phyloP scores from a whole-genome alignment of 2,888 invertebrate genomes.

The Cordylochernes scorpioides region DNA sequence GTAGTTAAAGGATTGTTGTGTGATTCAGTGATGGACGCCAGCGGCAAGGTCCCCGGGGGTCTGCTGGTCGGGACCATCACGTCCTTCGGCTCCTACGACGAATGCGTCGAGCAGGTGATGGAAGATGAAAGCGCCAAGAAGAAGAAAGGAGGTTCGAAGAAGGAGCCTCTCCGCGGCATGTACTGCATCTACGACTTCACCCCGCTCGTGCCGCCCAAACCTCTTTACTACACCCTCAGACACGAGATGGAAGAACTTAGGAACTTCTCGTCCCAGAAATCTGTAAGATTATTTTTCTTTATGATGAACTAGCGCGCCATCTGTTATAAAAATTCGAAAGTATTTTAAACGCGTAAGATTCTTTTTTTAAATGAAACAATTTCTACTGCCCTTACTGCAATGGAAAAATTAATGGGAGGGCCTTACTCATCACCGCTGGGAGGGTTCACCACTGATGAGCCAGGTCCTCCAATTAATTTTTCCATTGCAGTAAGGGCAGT shows the following conservation, averaged over 20 bases:
- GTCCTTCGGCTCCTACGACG: constrained; percentile 8
- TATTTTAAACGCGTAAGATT: too few relatives aligned
- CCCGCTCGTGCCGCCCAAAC: constrained; percentile 8
- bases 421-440: too few relatives aligned
- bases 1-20: too few relatives aligned
- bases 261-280: constrained; percentile 4
- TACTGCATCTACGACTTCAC: constrained; percentile 7
- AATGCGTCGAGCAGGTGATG: constrained; percentile 6
- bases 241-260: constrained; percentile 5
- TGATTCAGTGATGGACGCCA: constrained; percentile 9
- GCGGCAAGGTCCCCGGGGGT: constrained; percentile 9
- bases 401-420: too few relatives aligned
- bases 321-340: too few relatives aligned
- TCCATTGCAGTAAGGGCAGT: too few relatives aligned
- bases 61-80: constrained; percentile 7
- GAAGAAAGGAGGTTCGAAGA: constrained; percentile 2
- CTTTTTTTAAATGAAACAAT: too few relatives aligned
- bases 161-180: constrained; percentile 4
- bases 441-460: too few relatives aligned
- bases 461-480: too few relatives aligned
- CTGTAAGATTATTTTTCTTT: too few relatives aligned
- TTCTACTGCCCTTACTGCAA: too few relatives aligned
- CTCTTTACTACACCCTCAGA: constrained; percentile 7
- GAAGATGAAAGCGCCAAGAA: neutral
- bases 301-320: too few relatives aligned